Conservation (phyloP, 2,888 invertebrate species). For the Trichopria drosophilae region DNA sequence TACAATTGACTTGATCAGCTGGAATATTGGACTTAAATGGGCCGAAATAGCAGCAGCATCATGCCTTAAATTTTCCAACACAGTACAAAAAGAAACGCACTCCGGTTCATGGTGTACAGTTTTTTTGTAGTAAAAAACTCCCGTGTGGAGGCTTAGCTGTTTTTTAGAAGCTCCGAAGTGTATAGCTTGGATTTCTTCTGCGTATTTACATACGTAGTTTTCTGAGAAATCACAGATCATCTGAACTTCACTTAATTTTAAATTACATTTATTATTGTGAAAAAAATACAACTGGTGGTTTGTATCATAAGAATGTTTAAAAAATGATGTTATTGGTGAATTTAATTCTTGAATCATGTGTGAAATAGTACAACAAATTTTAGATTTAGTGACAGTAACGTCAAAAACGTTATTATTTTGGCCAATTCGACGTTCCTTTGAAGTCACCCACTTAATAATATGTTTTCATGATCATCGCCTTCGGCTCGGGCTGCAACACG, state of each 20-base stretch:
- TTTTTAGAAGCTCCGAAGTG: conserved; percentile 5
- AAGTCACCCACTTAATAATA: conserved; percentile 12
- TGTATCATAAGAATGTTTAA: not conserved
- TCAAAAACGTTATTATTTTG: conserved; percentile 12
- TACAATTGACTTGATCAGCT: too few species aligned
- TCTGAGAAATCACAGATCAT: conserved; percentile 2
- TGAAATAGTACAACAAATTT: conserved; percentile 13
- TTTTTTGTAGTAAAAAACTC: not conserved
- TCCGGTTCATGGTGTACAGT: not conserved
- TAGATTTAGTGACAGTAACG: conserved; percentile 18
- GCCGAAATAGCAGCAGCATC: conserved; percentile 1
- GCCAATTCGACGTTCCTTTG: conserved; percentile 9
- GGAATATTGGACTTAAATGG: too few species aligned
- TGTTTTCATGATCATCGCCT: too few species aligned
- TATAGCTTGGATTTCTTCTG: not conserved
- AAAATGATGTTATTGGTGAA: conserved; percentile 4
- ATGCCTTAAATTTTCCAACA: not conserved
- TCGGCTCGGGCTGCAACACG: too few species aligned
- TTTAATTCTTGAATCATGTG: conserved; percentile 12
- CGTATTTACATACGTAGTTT: not conserved
- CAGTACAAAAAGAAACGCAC: too few species aligned
- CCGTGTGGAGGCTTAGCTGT: too few species aligned
- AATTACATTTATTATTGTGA: not conserved
- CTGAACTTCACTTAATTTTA: not conserved
- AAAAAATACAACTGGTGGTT: conserved; percentile 1